Conservation (phyloP, 1,140 invertebrate species). For the Meteorus sp. region DNA sequence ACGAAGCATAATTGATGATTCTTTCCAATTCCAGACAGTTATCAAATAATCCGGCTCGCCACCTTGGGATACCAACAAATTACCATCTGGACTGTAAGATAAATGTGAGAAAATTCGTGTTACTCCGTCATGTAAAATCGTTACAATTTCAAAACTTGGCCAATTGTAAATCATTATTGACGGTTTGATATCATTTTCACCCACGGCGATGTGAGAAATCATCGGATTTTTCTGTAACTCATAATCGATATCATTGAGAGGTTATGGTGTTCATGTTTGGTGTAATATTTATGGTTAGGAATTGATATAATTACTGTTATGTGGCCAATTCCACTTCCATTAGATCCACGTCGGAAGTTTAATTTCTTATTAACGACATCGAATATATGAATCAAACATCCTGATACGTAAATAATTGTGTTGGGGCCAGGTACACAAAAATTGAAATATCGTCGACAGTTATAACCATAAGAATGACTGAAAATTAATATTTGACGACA, state of each 20-base stretch:
- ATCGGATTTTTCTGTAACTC: conserved; percentile 71
- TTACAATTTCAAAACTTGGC: conserved; percentile 74
- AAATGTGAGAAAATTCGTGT: conserved; percentile 70
- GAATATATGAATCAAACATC: conserved; percentile 79
- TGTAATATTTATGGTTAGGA: not conserved
- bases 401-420: conserved; percentile 76
- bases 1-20: conserved; percentile 71
- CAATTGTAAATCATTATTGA: conserved; percentile 82
- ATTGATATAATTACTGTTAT: conserved; percentile 66
- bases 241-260: not conserved
- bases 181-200: conserved; percentile 69
- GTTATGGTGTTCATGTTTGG: not conserved
- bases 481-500: too few relatives aligned
- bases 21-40: conserved; percentile 86
- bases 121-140: conserved; percentile 75
- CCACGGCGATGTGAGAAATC: conserved; percentile 76
- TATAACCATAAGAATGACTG: conserved; percentile 86
- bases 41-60: conserved; percentile 83
- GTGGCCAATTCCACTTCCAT: conserved; percentile 77
- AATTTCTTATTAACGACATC: conserved; percentile 67
- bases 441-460: conserved; percentile 80
- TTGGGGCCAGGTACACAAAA: conserved; percentile 72
- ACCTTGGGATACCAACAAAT: conserved; percentile 79
- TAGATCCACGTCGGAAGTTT: conserved; percentile 71
- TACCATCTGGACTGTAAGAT: conserved; percentile 78